Conservation (phyloP, 2,113 vertebrate species). For the Microtus pennsylvanicus region DNA sequence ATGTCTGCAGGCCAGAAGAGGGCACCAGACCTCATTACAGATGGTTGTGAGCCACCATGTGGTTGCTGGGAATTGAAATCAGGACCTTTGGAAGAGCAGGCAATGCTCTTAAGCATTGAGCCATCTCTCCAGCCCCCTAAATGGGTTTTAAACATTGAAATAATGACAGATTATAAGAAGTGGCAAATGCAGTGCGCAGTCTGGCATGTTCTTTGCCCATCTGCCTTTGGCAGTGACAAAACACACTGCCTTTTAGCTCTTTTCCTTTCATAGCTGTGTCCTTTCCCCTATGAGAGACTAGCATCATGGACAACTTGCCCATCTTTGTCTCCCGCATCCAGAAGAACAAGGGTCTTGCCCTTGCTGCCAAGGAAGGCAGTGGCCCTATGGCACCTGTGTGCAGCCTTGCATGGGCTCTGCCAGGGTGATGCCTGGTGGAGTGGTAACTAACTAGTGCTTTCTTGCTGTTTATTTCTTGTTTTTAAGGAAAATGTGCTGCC, state of each 20-base stretch:
- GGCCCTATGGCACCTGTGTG: neutral
- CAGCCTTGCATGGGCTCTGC: too few species aligned
- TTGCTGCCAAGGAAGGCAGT: neutral
- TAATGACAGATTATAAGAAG: neutral
- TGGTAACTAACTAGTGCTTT: too few species aligned
- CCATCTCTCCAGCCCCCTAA: neutral
- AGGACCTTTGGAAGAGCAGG: too few species aligned
- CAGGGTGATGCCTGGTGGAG: neutral
- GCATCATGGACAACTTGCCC: neutral
- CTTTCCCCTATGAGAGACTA: neutral
- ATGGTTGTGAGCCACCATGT: too few species aligned
- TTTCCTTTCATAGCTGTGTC: neutral
- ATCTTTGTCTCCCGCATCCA: fast-evolving
- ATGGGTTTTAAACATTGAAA: neutral
- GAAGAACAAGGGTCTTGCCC: neutral
- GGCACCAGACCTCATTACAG: too few species aligned
- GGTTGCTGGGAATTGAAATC: too few species aligned
- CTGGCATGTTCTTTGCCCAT: neutral
- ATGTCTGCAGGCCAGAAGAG: too few species aligned
- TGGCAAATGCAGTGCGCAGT: neutral
- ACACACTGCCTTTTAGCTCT: too few species aligned
- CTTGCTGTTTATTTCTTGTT: neutral
- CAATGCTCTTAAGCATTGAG: too few species aligned
- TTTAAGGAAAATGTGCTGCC: neutral
- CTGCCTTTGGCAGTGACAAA: neutral